A percentile compares a stretch with the other conserved stretches of the same genome.
Conservation (phyloP, 2,113 vertebrate species). For the Isichthys henryi region DNA sequence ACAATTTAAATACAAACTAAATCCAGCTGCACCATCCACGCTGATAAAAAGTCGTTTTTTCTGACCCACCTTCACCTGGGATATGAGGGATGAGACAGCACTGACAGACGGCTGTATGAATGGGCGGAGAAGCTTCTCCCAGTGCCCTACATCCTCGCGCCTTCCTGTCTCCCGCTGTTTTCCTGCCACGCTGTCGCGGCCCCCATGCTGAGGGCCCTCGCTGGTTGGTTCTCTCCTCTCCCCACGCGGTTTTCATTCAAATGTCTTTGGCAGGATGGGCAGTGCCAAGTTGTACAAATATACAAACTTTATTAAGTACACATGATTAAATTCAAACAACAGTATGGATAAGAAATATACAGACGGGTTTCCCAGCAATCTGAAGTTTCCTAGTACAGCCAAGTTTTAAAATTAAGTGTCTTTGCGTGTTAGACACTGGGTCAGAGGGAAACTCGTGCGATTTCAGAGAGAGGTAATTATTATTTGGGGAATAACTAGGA, state of each 20-base stretch:
- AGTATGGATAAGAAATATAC: neutral
- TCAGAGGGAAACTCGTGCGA: neutral
- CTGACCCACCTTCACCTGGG: neutral
- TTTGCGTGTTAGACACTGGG: neutral
- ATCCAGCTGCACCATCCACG: neutral
- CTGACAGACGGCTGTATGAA: neutral
- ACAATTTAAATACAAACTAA: neutral
- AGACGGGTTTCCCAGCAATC: neutral
- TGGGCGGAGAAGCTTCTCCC: neutral
- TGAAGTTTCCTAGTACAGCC: neutral
- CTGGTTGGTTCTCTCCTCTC: neutral
- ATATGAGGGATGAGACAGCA: neutral
- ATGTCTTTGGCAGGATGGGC: neutral
- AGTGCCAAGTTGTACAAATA: neutral
- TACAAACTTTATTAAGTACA: neutral
- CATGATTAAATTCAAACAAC: neutral
- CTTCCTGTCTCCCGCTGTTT: neutral
- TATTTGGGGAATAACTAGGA: neutral
- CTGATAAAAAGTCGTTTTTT: neutral
- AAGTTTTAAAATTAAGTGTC: neutral
- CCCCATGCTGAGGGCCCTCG: neutral
- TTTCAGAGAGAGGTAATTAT: neutral
- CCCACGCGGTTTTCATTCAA: neutral
- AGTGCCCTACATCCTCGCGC: neutral
- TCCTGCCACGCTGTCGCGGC: neutral